A percentile compares a stretch with the other conserved stretches of the same genome.
phyloP scores from a whole-genome alignment of 2,888 invertebrate genomes.

The Idaea dimidiata region DNA sequence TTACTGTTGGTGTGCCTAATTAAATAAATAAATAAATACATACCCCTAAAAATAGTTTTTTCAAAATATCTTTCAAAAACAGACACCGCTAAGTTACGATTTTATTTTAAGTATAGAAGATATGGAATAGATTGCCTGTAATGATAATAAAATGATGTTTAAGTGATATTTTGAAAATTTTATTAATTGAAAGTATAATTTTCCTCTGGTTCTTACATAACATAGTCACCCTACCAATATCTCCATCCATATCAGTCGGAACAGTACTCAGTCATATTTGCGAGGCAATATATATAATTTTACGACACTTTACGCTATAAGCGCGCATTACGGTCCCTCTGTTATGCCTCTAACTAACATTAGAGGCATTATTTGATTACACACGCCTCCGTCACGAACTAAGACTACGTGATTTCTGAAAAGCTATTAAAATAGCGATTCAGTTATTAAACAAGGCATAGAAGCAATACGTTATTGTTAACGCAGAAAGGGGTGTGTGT shows the following conservation, averaged over 20 bases:
- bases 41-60: no score
- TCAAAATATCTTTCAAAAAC: no score
- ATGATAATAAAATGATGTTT: no score
- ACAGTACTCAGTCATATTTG: constrained; percentile 23
- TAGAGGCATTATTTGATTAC: neutral
- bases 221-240: neutral
- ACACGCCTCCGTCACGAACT: neutral
- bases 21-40: no score
- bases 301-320: constrained; percentile 27
- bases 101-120: no score
- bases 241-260: neutral
- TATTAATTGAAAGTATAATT: no score
- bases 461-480: no score
- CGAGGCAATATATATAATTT: constrained; percentile 25
- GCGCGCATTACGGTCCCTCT: constrained; percentile 22
- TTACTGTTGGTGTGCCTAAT: no score
- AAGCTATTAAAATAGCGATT: neutral
- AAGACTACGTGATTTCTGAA: neutral
- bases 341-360: neutral
- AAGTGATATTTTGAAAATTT: no score
- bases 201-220: neutral
- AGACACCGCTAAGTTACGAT: no score
- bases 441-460: neutral
- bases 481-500: no score
- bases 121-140: no score